These are phyloP conservation scores for Scaeva pyrastri DNA, from an alignment of 2,888 invertebrate species.

Conservation along the genomic window DNA sequence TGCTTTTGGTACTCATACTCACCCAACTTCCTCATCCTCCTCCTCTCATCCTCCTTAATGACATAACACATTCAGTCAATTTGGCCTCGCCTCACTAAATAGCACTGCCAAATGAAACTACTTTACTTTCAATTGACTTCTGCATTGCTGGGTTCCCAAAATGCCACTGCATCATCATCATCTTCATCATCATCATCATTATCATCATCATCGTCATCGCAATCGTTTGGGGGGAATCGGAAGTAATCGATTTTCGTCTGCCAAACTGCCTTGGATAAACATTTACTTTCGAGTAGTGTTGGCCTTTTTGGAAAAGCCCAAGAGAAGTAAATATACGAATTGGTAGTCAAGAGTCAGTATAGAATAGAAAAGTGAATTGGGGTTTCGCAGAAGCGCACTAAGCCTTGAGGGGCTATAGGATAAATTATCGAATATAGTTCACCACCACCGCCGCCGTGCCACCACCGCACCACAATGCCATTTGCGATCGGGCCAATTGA, in stretches of 20 bases:
- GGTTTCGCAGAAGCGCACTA: not conserved
- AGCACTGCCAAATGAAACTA: slow-evolving; percentile 37
- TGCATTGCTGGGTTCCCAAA: slow-evolving; percentile 44
- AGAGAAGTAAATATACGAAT: slow-evolving; percentile 9
- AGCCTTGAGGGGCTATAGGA: not conserved
- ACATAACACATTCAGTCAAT: slow-evolving; percentile 58
- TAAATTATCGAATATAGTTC: slow-evolving; percentile 19
- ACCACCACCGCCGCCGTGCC: no score
- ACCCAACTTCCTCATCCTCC: not conserved
- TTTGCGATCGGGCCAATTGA: slow-evolving; percentile 31
- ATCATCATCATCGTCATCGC: slow-evolving; percentile 3
- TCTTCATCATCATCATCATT: not conserved
- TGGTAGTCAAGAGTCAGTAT: not conserved
- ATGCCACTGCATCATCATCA: slow-evolving; percentile 12
- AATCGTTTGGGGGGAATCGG: slow-evolving; percentile 18
- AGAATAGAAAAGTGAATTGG: no score
- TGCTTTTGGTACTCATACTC: no score
- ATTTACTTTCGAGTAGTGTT: slow-evolving; percentile 41
- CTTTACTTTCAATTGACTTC: slow-evolving; percentile 39
- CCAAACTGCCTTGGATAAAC: slow-evolving; percentile 37
- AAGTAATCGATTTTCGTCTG: slow-evolving; percentile 49
- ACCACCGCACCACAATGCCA: no score
- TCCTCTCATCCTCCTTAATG: slow-evolving; percentile 26
- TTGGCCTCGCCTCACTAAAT: slow-evolving; percentile 50
- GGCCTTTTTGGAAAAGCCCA: slow-evolving; percentile 16